Evolutionary conservation across 2,888 invertebrate genomes (phyloP), one percentile per base, ranked within the genome.

Genomic region (Neoascia interrupta): DNA sequence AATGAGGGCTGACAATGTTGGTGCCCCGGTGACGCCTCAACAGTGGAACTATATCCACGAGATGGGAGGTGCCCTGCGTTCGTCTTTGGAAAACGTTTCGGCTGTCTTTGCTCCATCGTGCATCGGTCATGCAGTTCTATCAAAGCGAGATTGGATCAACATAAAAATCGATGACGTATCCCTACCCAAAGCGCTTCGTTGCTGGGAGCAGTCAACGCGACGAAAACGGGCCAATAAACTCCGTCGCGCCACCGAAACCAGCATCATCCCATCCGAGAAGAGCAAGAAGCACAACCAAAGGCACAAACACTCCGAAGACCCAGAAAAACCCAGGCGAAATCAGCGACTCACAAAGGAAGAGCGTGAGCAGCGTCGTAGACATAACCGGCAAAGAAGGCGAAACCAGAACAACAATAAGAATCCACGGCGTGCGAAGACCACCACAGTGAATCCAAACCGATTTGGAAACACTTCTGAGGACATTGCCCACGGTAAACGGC

Each of bases 1-100:
- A 90, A 93, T 98, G 91, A 93, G 95, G 23, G 96, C 95, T 0
- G 96, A 97, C 87, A 97, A 97, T 84, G 96, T 97, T 1, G 95
- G 96, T 0, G 93, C 96, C 0, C 97, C 97, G 1, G 93, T 95
- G 1, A 94, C 96, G 10, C 94, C 95, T 60, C 93, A 95, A 70
- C 97, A 97, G 85, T 97, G 97, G 97, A 95, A 97, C 84, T 96
- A 96, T 84, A 96, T 97, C 72, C 96, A 97, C 86, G 93, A 94
- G 85, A 95, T 97, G 90, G 97, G 97, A 0, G 93, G 95, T 73
- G 94, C 96, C 21, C 90, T 97, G 70, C 92, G 96, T 23, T 92
- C 92, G 64, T 95, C 97, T 19, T 91, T 97, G 82, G 92, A 93
- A 82, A 94, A 95, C 85, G 96, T 97, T 8, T 93, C 95, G 82